Conservation (phyloP, 1,140 invertebrate species). For the Andricus grossulariae region DNA sequence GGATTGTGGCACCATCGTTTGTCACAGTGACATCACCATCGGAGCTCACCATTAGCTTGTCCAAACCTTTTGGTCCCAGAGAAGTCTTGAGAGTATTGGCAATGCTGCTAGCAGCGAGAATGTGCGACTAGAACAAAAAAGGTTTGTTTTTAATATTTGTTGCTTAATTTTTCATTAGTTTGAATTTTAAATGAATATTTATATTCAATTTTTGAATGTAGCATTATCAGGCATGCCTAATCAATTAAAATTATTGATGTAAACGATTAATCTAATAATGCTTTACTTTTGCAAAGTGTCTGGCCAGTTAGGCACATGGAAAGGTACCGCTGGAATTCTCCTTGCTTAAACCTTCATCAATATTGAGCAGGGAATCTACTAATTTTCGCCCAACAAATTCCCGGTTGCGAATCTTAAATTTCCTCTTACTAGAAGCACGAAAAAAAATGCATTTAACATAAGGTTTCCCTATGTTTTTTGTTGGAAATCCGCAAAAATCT, state of each 20-base stretch:
- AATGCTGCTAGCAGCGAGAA: constrained; percentile 94
- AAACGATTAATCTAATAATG: constrained; percentile 1
- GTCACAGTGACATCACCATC: constrained; percentile 99
- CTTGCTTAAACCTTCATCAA: neutral
- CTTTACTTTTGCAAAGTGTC: constrained; percentile 8
- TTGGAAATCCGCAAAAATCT: too few relatives aligned
- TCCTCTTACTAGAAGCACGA: too few relatives aligned
- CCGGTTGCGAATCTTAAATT: too few relatives aligned
- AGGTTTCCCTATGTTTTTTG: too few relatives aligned
- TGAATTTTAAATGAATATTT: neutral
- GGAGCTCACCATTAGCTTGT: constrained; percentile 97
- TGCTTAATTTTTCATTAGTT: neutral
- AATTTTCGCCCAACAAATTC: too few relatives aligned
- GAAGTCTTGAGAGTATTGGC: constrained; percentile 94
- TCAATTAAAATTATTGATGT: constrained; percentile 7
- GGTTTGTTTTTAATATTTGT: too few relatives aligned
- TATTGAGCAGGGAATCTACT: too few relatives aligned
- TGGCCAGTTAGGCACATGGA: constrained; percentile 27
- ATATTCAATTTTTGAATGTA: neutral
- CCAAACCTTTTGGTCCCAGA: constrained; percentile 96
- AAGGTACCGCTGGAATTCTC: constrained; percentile 22
- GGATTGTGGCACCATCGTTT: constrained; percentile 99
- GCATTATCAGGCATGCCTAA: constrained; percentile 1
- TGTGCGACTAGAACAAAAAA: constrained; percentile 89
- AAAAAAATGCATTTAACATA: too few relatives aligned